Evolutionary conservation across 2,888 invertebrate genomes (phyloP).

Genomic region (Thecocarcelia acutangulata): DNA sequence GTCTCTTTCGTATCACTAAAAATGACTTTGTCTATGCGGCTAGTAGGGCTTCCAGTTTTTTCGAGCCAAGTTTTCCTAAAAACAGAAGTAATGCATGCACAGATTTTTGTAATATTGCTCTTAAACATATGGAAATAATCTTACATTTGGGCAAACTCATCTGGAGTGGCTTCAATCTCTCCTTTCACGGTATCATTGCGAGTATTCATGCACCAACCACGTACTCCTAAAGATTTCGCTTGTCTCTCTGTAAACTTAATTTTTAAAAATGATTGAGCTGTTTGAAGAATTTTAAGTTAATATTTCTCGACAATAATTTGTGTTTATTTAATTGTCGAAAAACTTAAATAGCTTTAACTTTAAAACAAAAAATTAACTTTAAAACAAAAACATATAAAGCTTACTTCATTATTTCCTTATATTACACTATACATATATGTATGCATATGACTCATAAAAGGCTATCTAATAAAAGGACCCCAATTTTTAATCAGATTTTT

Average conservation of each 20-base stretch:
- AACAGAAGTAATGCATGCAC: background rate
- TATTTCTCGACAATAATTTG: too few species aligned
- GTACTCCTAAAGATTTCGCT: constrained; percentile 83
- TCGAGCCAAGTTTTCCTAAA: constrained; percentile 82
- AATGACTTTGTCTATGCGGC: constrained; percentile 87
- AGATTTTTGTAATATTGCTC: background rate
- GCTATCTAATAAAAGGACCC: too few species aligned
- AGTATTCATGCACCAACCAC: constrained; percentile 87
- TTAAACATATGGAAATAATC: constrained; percentile 10
- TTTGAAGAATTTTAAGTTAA: too few species aligned
- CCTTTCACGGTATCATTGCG: constrained; percentile 84
- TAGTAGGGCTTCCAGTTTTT: constrained; percentile 88
- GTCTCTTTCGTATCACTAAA: constrained; percentile 86
- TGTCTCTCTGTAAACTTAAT: constrained; percentile 84
- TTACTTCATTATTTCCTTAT: too few species aligned
- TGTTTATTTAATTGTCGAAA: too few species aligned
- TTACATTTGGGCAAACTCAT: constrained; percentile 83
- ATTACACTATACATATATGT: too few species aligned
- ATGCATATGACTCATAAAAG: too few species aligned
- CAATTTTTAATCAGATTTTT: too few species aligned
- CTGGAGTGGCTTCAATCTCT: constrained; percentile 83
- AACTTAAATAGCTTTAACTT: too few species aligned
- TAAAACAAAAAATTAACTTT: too few species aligned
- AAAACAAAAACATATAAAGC: too few species aligned
- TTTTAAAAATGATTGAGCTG: background rate